phyloP scores from a whole-genome alignment of 1,140 invertebrate species.

The Pygmarrhopalites habei region DNA sequence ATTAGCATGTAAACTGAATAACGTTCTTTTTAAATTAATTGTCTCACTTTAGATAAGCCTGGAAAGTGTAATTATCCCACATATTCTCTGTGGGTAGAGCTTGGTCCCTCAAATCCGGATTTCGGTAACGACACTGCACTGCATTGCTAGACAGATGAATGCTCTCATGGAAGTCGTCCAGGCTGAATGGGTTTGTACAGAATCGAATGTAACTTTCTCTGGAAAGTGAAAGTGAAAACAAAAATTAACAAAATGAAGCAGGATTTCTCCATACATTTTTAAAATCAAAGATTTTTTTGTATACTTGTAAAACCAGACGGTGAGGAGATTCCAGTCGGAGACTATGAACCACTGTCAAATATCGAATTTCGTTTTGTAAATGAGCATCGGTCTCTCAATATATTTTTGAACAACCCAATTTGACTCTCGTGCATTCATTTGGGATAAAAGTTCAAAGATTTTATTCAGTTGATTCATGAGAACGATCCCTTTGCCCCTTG shows the following conservation, averaged over 20 bases:
- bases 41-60: slow-evolving; percentile 51
- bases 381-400: slow-evolving; percentile 67
- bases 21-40: background rate
- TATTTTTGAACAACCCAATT: slow-evolving; percentile 40
- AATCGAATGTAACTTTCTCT: slow-evolving; percentile 82
- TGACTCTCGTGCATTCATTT: slow-evolving; percentile 45
- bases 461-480: slow-evolving; percentile 78
- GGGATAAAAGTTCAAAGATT: slow-evolving; percentile 62
- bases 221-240: background rate
- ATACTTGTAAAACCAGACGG: slow-evolving; percentile 86
- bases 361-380: slow-evolving; percentile 89
- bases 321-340: slow-evolving; percentile 77
- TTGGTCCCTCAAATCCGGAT: slow-evolving; percentile 58
- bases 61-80: slow-evolving; percentile 75
- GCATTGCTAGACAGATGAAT: slow-evolving; percentile 90
- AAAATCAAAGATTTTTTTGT: too few species aligned
- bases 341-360: slow-evolving; percentile 88
- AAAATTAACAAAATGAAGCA: background rate
- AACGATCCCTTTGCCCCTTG: slow-evolving; percentile 81
- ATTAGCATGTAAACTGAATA: background rate
- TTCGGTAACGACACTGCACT: slow-evolving; percentile 83
- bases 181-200: slow-evolving; percentile 79
- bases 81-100: slow-evolving; percentile 66
- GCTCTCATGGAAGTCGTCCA: slow-evolving; percentile 82
- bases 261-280: background rate